These are phyloP conservation scores for Pentamera pediparva DNA, from an alignment of 53 echinoderm and acorn worm genomes.

Conservation along the genomic window DNA sequence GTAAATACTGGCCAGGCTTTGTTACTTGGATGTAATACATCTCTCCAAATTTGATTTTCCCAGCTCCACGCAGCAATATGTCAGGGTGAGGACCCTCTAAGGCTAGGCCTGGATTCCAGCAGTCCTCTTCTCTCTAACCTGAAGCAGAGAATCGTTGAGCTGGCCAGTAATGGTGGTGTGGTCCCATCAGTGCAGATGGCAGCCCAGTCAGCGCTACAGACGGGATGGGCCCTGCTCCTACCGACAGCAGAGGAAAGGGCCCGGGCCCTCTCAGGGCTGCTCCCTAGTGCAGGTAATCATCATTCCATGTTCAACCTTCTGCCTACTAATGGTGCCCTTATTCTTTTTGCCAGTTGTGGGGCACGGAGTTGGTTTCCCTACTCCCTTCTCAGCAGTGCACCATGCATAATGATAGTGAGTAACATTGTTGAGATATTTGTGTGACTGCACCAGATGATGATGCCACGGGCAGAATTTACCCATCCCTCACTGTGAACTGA, in stretches of 20 bases:
- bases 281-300: slow-evolving; percentile 93
- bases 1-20: too few relatives aligned
- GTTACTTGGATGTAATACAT: neutral
- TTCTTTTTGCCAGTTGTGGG: too few relatives aligned
- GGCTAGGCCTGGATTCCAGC: slow-evolving; percentile 69
- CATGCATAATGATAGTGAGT: too few relatives aligned
- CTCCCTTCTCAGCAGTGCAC: too few relatives aligned
- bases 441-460: too few relatives aligned
- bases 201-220: slow-evolving; percentile 88
- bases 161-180: slow-evolving; percentile 93
- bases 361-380: too few relatives aligned
- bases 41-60: too few relatives aligned
- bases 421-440: too few relatives aligned
- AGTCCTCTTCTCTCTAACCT: slow-evolving; percentile 79
- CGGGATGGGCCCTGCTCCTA: slow-evolving; percentile 90
- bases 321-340: too few relatives aligned
- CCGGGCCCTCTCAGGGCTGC: slow-evolving; percentile 77
- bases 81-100: slow-evolving; percentile 75
- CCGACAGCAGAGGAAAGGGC: slow-evolving; percentile 98
- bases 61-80: slow-evolving; percentile 94
- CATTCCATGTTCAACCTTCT: too few relatives aligned
- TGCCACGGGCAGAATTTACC: too few relatives aligned
- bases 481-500: too few relatives aligned
- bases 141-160: slow-evolving; percentile 89
- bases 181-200: slow-evolving; percentile 79